Base-by-base conservation (phyloP, 2,113 vertebrate species). In the Bambusicola thoracicus region DNA sequence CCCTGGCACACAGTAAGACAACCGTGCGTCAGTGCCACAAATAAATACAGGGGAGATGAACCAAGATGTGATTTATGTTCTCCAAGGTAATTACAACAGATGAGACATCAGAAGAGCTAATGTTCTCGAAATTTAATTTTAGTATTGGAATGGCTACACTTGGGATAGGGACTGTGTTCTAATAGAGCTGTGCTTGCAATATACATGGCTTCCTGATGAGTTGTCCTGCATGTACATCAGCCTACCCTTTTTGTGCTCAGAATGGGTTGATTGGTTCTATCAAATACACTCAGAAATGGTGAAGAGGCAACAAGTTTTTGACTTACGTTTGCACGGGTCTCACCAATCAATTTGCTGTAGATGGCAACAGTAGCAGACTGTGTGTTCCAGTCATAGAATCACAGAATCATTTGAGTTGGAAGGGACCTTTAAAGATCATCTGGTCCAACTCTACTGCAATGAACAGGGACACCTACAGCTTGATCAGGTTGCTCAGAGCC, bases 1-100 rank as follows among this genome's bases (percentile, higher is more conserved):
- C 53, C 77, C 29, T 34, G 62, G 68, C 30, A 0, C 0, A 6
- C 22, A 56, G 43, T 48, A 61, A 43, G 30, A 56, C 14, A 77
- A 56, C 69, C 5, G 85, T n/a, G 58, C 1, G 5, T 68, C 66
- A 76, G 38, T 11, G 10, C 53, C 80, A 22, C 84, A 78, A 63
- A 85, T 73, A 65, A 87, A 84, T 38, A 17, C 36, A 81, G 91
- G 81, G 27, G 61, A 92, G 73, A 67, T 76, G 62, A 85, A 92
- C 85, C 62, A 56, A 38, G 85, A 51, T n/a, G 8, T n/a, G 55
- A 85, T 65, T 69, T 38, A 61, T 90, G 59, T 73, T 78, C 80
- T 76, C 22, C 79, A 85, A 92, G 88, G 77, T 82, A 34, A 93
- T 93, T 84, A 93, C 48, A 13, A 75, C 74, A 91, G 88, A 93